Base-by-base conservation (phyloP, 2,888 invertebrate genomes). In the Muschampia plurimacula region DNA sequence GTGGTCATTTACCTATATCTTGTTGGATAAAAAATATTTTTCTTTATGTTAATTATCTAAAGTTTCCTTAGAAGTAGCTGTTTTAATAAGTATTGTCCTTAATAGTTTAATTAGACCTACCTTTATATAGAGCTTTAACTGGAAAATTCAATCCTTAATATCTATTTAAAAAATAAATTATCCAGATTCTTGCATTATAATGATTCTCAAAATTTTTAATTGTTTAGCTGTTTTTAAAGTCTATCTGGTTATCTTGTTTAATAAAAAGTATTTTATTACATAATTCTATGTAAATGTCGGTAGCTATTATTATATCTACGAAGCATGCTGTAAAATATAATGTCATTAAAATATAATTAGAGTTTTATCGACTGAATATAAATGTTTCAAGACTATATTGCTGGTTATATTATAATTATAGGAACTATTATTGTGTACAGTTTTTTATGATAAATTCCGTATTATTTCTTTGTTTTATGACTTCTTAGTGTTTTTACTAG, bases 171-270 rank as follows among this genome's bases (percentile, higher is more conserved):
- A 66, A 70, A 9, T 70, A 70, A 70, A 70, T 59, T 83, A 81
- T 74, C 63, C 74, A 75, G 71, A 59, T 57, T 74, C 74, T 75
- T 76, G 65, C 70, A 77, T 74, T 74, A 74, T 74, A 74, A 75
- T 68, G 57, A 75, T 77, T 75, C 68, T 77, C 75, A 77, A 74
- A 75, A 76, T 75, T 75, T 74, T 75, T 69, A 74, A 77, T 80
- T 81, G 78, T 81, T 81, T 93, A 89, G 88, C 84, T 87, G 82
- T 89, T 87, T 88, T 88, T 86, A 93, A 92, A 93, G 89, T 93
- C 88, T 93, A 93, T 92, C 90, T 83, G 89, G 91, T 92, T 92
- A 88, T 82, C 76, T 83, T 84, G 87, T 89, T 91, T 84, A 86
- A 67, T 67, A 67, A 86, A 88, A 83, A 89, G 64, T 92, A 92